These are phyloP conservation scores for Anolis sagrei DNA, from an alignment of 2,113 vertebrate genomes.

Conservation along the genomic window DNA sequence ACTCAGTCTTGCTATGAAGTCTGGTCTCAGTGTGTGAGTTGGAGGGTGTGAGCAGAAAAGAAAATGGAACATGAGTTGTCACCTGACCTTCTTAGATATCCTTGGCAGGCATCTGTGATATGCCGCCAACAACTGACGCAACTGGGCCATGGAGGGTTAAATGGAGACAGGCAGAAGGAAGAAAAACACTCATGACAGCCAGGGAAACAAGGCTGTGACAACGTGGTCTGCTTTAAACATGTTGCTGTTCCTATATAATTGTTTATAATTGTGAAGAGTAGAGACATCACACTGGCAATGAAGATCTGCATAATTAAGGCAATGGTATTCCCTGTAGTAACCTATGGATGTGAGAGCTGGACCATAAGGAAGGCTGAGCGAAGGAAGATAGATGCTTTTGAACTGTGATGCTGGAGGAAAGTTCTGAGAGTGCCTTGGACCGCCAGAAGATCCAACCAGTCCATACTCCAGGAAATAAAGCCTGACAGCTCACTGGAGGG, in stretches of 20 bases:
- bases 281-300: too few relatives aligned
- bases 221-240: background rate
- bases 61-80: background rate
- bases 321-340: too few relatives aligned
- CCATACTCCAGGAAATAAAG: too few relatives aligned
- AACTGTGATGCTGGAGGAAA: too few relatives aligned
- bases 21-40: background rate
- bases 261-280: too few relatives aligned
- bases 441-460: too few relatives aligned
- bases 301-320: too few relatives aligned
- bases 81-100: constrained; percentile 51
- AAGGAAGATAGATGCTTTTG: too few relatives aligned
- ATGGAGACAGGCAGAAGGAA: background rate
- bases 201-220: background rate
- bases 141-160: background rate
- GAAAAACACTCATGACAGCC: background rate
- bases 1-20: background rate
- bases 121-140: constrained; percentile 59
- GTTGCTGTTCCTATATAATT: background rate
- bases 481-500: too few relatives aligned
- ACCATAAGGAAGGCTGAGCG: too few relatives aligned
- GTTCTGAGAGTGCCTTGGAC: too few relatives aligned
- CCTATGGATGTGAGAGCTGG: too few relatives aligned
- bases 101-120: constrained; percentile 49
- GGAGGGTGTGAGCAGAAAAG: constrained; percentile 3